Evolutionary conservation across 2,113 vertebrate species (phyloP).

Genomic region (Ammodytes dubius): DNA sequence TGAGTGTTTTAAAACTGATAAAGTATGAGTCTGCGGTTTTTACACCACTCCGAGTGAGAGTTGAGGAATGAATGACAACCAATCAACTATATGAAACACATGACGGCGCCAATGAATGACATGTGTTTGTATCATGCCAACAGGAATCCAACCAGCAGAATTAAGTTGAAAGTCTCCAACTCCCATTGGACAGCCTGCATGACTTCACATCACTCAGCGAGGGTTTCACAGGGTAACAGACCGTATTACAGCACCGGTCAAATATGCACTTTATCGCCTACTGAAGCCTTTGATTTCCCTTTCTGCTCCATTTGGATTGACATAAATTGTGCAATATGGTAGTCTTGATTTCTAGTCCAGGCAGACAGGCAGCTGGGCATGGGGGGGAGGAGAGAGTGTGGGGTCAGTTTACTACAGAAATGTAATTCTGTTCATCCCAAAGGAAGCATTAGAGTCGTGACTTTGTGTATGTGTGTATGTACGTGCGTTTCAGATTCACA

Average conservation of each 20-base stretch:
- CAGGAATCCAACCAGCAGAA: slow-evolving; percentile 31
- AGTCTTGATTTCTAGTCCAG: slow-evolving; percentile 71
- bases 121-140: slow-evolving; percentile 45
- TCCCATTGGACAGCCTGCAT: slow-evolving; percentile 48
- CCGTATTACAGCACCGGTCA: slow-evolving; percentile 73
- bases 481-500: slow-evolving; percentile 14
- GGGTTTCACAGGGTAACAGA: slow-evolving; percentile 65
- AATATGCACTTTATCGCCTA: slow-evolving; percentile 81
- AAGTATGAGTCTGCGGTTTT: slow-evolving; percentile 5
- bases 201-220: slow-evolving; percentile 65
- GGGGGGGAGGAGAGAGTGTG: slow-evolving; percentile 13
- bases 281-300: slow-evolving; percentile 73
- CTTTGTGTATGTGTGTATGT: not conserved
- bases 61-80: slow-evolving; percentile 4
- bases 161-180: slow-evolving; percentile 14
- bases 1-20: not conserved
- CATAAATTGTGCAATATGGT: slow-evolving; percentile 72
- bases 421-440: slow-evolving; percentile 28
- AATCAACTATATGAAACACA: slow-evolving; percentile 39
- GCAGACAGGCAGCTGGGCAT: slow-evolving; percentile 55
- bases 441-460: slow-evolving; percentile 26
- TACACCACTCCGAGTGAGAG: not conserved
- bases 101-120: slow-evolving; percentile 16
- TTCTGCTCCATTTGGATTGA: slow-evolving; percentile 75
- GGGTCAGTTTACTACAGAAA: slow-evolving; percentile 2